Evolutionary conservation across 2,797 vertebrate genomes (phyloP), one percentile per base, ranked within the genome.

Genomic region (Bradypus variegatus): DNA sequence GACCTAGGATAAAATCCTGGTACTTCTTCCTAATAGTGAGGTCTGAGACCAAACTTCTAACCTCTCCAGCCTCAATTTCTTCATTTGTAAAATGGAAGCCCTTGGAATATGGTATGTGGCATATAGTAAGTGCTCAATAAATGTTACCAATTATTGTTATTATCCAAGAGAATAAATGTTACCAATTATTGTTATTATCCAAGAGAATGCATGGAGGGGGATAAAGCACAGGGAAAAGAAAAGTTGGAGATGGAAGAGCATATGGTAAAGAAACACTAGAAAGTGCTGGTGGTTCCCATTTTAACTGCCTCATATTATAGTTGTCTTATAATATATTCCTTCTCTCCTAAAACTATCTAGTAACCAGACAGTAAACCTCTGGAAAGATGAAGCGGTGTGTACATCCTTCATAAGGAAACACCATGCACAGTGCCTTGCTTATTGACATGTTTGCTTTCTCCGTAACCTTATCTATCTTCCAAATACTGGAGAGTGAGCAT

Each of bases 81-180:
- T 92, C 67, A 92, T 70, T 78, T 91, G 29, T 94, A 64, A 93
- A 90, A 76, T 16, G 45, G 19, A 92, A 92, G 79, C 25, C 23
- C 72, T 76, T 58, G 12, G 19, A 45, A 45, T 21, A 85, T 0
- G 45, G 78, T 31, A 73, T n/a, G 27, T 48, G 76, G 64, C 45
- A 93, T 45, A 91, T 5, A 50, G 16, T 33, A 73, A 65, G 64
- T 7, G 6, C 36, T 70, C 70, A 58, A 5, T 75, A 58, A 58
- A 80, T 19, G 36, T 45, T 21, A 89, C 45, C 72, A 92, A 62
- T 62, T 62, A 41, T 12, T 33, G 53, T 27, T 60, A 38, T 58
- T n/a, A 45, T 76, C 83, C 55, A 90, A 25, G 58, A 83, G 64
- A 62, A 77, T 29, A 58, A 58, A 80, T 19, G 36, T 45, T 21